Evolutionary conservation across 1,140 invertebrate genomes (phyloP), one percentile per base, ranked within the genome.

Genomic region (Tyrophagus putrescentiae): DNA sequence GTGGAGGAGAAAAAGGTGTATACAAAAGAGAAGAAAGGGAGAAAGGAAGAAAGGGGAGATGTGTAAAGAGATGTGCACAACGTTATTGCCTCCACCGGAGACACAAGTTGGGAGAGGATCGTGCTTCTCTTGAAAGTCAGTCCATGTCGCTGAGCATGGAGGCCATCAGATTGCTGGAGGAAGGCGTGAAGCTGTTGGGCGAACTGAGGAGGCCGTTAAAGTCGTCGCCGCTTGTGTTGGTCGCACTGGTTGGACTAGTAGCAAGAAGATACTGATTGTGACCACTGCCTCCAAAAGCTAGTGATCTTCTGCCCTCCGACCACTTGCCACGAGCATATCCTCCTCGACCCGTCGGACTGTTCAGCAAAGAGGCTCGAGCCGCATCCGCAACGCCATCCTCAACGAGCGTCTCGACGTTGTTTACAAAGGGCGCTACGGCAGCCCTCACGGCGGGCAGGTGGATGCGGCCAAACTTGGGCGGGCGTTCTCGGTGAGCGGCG

Each of bases 221-320:
- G n/a, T n/a, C n/a, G 27, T 54, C 52, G 39, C 39, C 52, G 25
- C 52, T 54, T 29, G 52, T 54, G 11, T 13, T 54, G n/a, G 52
- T 54, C n/a, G n/a, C n/a, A n/a, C n/a, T n/a, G 13, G 25, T 33
- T 54, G 52, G 45, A 48, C 45, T 48, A 29, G 45, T 48, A 6
- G 45, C 45, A 6, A 48, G 21, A 39, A 39, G 36, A 39, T 39
- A 21, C 21, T 39, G 36, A 39, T 39, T 21, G 13, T n/a, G n/a
- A n/a, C n/a, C n/a, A n/a, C n/a, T n/a, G n/a, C 13, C 21, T 39
- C 21, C 13, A 39, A 39, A 21, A 39, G 36, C 13, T 39, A 13
- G 36, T 13, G 13, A 39, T 39, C 36, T 39, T 39, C 36, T 7
- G 45, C 31, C 7, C 7, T 48, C 31, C 45, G 45, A 13, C 45